phyloP scores from a whole-genome alignment of 2,113 vertebrate genomes.

The Megaleporinus macrocephalus region DNA sequence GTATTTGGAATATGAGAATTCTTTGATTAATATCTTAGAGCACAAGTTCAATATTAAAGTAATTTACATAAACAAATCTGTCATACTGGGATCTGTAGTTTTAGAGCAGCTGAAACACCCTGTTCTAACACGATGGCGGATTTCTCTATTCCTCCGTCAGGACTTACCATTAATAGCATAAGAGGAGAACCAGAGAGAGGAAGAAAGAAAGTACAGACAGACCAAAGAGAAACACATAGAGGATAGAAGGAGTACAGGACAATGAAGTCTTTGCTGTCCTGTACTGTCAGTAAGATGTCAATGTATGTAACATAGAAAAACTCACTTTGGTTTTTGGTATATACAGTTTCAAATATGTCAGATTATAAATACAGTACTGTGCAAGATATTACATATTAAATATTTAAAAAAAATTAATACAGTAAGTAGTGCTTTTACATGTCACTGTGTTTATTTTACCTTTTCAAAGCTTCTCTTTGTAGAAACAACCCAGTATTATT shows the following conservation, averaged over 20 bases:
- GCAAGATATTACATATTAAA: too few species aligned
- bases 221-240: conserved; percentile 6
- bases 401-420: too few species aligned
- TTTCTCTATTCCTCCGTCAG: conserved; percentile 19
- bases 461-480: too few species aligned
- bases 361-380: too few species aligned
- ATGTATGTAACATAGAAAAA: too few species aligned
- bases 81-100: too few species aligned
- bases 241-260: too few species aligned
- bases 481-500: too few species aligned
- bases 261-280: background rate
- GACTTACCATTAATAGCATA: conserved; percentile 21
- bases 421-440: too few species aligned
- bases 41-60: background rate
- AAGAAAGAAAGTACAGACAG: conserved; percentile 18
- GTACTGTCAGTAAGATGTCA: background rate
- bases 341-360: too few species aligned
- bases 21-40: background rate
- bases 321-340: too few species aligned
- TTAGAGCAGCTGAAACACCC: background rate
- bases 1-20: conserved; percentile 1
- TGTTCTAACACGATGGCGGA: background rate
- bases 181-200: background rate
- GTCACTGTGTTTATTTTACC: too few species aligned
- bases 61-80: background rate